Evolutionary conservation across 2,113 vertebrate species (phyloP), one percentile per base, ranked within the genome.

Genomic region (Raja brachyura): DNA sequence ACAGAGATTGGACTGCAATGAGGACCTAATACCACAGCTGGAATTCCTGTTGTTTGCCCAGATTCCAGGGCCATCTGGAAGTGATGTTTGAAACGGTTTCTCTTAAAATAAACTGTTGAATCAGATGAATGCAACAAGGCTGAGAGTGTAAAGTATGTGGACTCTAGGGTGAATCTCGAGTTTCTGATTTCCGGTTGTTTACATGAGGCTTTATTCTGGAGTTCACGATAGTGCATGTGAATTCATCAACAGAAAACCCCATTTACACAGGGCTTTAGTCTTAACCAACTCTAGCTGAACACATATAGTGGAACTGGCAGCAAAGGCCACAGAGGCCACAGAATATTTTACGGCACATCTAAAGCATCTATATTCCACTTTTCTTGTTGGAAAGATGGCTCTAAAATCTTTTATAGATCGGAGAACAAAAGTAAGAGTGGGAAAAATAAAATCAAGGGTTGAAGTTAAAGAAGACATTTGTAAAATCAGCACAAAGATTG

Each of bases 11-110:
- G 25, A 33, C 90, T 73, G 20, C 33, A 28, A 8, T 20, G 39
- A 90, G 0, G 31, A 25, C 33, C 18, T 18, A 70, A 90, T 66
- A 48, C 33, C 70, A 70, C 66, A 92, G 88, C 33, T 92, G 90
- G 33, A 92, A 92, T 92, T 74, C 39, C 66, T 28, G 39, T 33
- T 92, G 90, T 39, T 92, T 74, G 90, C 33, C 33, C 68, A 92
- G 68, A 92, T 92, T 92, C 33, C 68, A 73, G 33, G 66, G 39
- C 90, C 90, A 92, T 92, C 90, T 92, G 90, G 90, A 92, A 92
- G 33, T 92, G 90, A 92, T 92, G 90, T 92, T 92, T 73, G 68
- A 73, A 73, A 92, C 8, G 39, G 90, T 92, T 92, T 73, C 66
- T 73, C 68, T 92, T 92, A 92, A 92, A 92, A 92, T 39, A 92